phyloP scores from a whole-genome alignment of 2,113 vertebrate genomes.

The Corythornis vintsioides region DNA sequence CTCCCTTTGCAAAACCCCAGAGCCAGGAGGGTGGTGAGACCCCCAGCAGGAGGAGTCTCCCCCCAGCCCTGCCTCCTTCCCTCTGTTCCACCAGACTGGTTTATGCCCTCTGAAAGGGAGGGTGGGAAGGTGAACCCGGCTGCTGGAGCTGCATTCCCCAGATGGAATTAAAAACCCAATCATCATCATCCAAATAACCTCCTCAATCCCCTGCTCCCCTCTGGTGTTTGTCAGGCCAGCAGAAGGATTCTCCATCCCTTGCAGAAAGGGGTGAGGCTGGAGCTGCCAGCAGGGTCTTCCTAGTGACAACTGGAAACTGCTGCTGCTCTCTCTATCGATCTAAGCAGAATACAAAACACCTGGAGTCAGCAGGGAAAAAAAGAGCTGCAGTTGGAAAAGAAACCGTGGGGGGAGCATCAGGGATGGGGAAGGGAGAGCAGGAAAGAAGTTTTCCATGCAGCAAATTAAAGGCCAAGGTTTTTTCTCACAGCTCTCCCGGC shows the following conservation, averaged over 20 bases:
- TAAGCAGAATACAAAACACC: slow-evolving; percentile 66
- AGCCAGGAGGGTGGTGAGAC: not conserved
- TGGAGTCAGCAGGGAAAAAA: slow-evolving; percentile 61
- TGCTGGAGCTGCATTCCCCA: not conserved
- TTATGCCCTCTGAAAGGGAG: not conserved
- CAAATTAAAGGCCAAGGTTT: slow-evolving; percentile 46
- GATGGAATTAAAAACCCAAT: not conserved
- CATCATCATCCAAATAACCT: not conserved
- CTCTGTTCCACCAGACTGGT: not conserved
- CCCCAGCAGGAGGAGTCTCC: not conserved
- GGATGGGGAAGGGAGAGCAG: slow-evolving; percentile 13
- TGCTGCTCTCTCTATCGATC: slow-evolving; percentile 60
- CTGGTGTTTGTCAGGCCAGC: slow-evolving; percentile 35
- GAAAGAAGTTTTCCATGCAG: slow-evolving; percentile 67
- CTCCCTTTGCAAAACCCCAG: not conserved
- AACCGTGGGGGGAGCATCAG: not conserved
- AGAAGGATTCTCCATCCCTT: slow-evolving; percentile 27
- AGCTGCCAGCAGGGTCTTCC: slow-evolving; percentile 64
- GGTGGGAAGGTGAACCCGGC: not conserved
- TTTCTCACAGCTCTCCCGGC: slow-evolving; percentile 33
- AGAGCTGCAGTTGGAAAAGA: slow-evolving; percentile 60
- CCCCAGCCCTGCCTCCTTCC: not conserved
- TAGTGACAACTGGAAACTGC: slow-evolving; percentile 58
- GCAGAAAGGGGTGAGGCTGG: slow-evolving; percentile 15
- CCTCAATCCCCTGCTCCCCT: not conserved